Percentiles rank a stretch among this genome's conserved stretches.
Conservation (phyloP, 2,113 vertebrate genomes). For the Pangasianodon gigas region DNA sequence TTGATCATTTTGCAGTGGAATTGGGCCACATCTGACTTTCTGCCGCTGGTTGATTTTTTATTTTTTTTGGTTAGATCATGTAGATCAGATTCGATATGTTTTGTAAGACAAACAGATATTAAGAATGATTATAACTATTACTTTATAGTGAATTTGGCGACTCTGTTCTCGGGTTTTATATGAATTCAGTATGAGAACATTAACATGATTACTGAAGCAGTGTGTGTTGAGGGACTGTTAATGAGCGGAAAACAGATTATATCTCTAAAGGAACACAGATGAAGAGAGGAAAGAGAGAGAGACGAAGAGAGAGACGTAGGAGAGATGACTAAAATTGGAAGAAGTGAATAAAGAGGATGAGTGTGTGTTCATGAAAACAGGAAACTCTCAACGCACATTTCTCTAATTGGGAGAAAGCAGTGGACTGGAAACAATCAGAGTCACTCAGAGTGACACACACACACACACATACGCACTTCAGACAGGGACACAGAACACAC, state of each 20-base stretch:
- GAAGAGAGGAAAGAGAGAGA: background rate
- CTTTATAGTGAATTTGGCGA: background rate
- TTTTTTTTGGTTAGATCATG: background rate
- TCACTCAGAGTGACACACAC: slow-evolving; percentile 3
- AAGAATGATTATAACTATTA: background rate
- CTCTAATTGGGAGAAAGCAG: slow-evolving; percentile 15
- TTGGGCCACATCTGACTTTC: background rate
- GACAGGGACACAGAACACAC: background rate
- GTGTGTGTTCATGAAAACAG: slow-evolving; percentile 33
- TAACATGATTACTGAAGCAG: background rate
- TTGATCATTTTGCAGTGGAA: background rate
- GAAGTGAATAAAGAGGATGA: slow-evolving; percentile 43
- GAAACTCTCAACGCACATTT: background rate
- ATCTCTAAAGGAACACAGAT: background rate
- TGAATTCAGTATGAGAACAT: background rate
- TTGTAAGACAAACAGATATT: too few relatives aligned
- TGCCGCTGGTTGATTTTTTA: background rate
- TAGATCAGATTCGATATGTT: too few relatives aligned
- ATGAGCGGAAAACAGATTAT: slow-evolving; percentile 3
- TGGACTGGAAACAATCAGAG: background rate
- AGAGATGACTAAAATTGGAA: background rate
- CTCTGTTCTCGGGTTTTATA: background rate
- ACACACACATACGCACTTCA: background rate
- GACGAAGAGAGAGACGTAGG: background rate
- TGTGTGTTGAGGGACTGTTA: background rate